Percentiles rank a stretch among this genome's conserved stretches.
Conservation (phyloP, 2,113 vertebrate genomes). For the Elaphurus davidianus region DNA sequence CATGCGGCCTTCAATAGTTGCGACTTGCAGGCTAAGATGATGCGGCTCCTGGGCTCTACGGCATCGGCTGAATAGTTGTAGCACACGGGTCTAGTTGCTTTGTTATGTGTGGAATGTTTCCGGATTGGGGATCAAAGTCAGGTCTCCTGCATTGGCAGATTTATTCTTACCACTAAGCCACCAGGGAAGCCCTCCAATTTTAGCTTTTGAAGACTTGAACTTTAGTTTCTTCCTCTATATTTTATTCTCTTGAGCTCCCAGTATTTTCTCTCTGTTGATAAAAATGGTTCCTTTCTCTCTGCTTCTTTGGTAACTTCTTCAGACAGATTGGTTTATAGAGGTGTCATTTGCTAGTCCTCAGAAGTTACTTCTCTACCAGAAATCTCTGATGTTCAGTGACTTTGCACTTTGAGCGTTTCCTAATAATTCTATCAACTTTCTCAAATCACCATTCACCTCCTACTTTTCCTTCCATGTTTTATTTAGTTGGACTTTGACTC, state of each 20-base stretch:
- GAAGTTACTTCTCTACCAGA: neutral
- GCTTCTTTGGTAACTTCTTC: neutral
- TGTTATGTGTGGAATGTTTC: neutral
- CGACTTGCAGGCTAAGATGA: neutral
- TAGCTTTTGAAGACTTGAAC: neutral
- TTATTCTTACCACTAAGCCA: neutral
- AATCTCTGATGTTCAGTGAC: neutral
- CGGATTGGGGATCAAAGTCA: fast-evolving
- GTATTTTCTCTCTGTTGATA: neutral
- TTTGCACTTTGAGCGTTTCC: neutral
- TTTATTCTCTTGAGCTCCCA: neutral
- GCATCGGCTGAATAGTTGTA: neutral
- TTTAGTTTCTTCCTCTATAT: neutral
- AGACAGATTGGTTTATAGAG: neutral
- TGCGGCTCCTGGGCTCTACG: neutral
- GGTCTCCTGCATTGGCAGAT: neutral
- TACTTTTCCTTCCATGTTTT: neutral
- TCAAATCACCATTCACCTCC: neutral
- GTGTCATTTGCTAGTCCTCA: neutral
- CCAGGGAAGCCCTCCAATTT: neutral
- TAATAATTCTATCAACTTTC: neutral
- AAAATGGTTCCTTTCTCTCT: neutral
- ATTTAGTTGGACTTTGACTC: neutral
- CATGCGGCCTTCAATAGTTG: neutral
- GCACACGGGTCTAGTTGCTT: neutral